Base-by-base conservation (phyloP, 2,113 vertebrate species). In the Spea multiplicata region DNA sequence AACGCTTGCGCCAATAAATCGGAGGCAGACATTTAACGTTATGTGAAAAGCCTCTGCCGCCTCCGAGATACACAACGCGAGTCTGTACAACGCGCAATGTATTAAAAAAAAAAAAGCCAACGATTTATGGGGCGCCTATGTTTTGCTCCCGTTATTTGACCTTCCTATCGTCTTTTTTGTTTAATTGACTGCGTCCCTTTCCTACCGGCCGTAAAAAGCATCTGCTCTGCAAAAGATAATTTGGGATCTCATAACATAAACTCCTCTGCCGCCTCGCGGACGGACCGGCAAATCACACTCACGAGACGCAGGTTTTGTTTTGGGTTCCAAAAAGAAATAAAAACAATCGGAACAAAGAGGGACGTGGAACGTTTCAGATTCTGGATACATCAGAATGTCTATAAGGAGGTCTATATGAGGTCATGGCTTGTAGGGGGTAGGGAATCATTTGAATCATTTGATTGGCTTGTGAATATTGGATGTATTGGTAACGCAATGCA, bases 1-100 rank as follows among this genome's bases (percentile, higher is more conserved):
- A 44, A 69, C 46, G 59, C 57, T 73, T 64, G 75, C 68, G n/a
- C 17, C 67, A 78, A 78, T 78, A 78, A 78, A 78, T 78, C 75
- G 70, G 44, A 13, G 45, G 45, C 66, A 78, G 66, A 64, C 75
- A 71, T 78, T 78, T 78, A 78, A 78, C 71, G 75, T 44, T 55
- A 78, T 78, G 75, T 78, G 68, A 78, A 77, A 78, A 47, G 67
- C 67, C 64, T 48, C 75, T 47, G 48, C 5, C 48, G 55, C 57
- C 75, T 30, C n/a, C 53, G 45, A 71, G 67, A 71, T 64, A 77
- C 45, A 78, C 64, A 71, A 78, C 64, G 75, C 67, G 50, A 71
- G 67, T n/a, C 70, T 44, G 45, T 64, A n/a, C 46, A 55, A 77
- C 14, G 45, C 57, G 49, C 50, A 57, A 14, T 71, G 69, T 70